Base-by-base conservation (phyloP, 1,140 invertebrate species). In the Xylocopa sonorina region DNA sequence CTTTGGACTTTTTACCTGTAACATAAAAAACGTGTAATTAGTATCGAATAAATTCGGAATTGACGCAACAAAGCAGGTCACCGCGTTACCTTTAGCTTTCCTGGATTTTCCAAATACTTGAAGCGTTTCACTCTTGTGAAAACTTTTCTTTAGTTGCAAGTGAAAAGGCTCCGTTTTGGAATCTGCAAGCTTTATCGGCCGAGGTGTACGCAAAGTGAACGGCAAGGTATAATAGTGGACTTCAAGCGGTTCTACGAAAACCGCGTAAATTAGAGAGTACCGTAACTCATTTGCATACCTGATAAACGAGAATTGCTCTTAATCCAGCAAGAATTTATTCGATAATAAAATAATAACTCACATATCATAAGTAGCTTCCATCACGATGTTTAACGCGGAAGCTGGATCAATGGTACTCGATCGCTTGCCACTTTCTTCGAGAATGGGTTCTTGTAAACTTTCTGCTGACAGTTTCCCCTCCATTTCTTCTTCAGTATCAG, bases 201-300 rank as follows among this genome's bases (percentile, higher is more conserved):
- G 84, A 10, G 86, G 86, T 60, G 21, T 53, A 38, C 68, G 80
- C 21, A 87, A 34, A 50, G 27, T 32, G 43, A 81, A 82, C 1
- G 87, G 88, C 27, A 88, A 18, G 27, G 29, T 34, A 51, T 77
- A 80, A 32, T 24, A 48, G 16, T 80, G 29, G 14, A 82, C 3
- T 2, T 85, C 66, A 41, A 85, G 76, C 50, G 80, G 71, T 27
- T 82, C 67, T 10, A 82, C 78, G 58, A 85, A 89, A 29, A 82
- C 80, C 38, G 77, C 66, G 58, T 86, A 81, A 63, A 90, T 75
- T 0, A 90, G 66, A 0, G n/a, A 38, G 34, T 90, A 91, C 21
- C 85, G 78, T 21, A 88, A 69, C 58, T 87, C 81, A n/a, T 75
- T 79, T 10, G 82, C 88, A 34, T 90, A 91, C 81, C 90, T 91